Percentiles rank a stretch among this genome's conserved stretches.
Conservation (phyloP, 2,888 invertebrate species). For the Drosophila planitibia region DNA sequence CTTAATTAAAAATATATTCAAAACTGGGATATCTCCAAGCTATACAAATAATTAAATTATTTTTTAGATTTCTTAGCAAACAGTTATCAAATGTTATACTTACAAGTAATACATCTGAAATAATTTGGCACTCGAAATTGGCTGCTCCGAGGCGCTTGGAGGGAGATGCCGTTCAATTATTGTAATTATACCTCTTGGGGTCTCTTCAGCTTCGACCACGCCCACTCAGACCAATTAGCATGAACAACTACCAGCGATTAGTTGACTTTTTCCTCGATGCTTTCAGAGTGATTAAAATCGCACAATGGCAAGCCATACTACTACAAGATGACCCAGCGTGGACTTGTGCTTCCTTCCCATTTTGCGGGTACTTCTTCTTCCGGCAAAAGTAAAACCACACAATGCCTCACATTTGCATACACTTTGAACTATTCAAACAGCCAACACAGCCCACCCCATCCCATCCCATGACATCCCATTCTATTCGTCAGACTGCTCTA, state of each 20-base stretch:
- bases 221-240: conserved; percentile 60
- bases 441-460: not conserved
- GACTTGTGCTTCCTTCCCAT: conserved; percentile 22
- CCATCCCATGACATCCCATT: conserved; percentile 3
- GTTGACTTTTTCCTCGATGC: conserved; percentile 73
- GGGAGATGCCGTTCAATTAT: conserved; percentile 28
- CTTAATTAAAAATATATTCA: conserved; percentile 56
- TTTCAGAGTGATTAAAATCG: conserved; percentile 79
- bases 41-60: conserved; percentile 5
- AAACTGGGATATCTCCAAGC: conserved; percentile 3
- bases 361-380: conserved; percentile 46
- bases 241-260: conserved; percentile 63
- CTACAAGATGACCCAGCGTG: conserved; percentile 71
- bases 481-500: conserved; percentile 23
- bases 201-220: conserved; percentile 41
- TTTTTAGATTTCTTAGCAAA: not conserved
- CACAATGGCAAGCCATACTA: conserved; percentile 55
- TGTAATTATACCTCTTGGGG: conserved; percentile 48
- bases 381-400: conserved; percentile 79
- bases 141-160: not conserved
- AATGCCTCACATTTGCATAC: conserved; percentile 79
- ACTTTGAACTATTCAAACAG: conserved; percentile 70
- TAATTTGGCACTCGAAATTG: not conserved
- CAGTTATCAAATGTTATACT: not conserved
- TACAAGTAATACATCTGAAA: not conserved